Evolutionary conservation across 2,888 invertebrate genomes (phyloP).

Genomic region (Diaphora mendica): DNA sequence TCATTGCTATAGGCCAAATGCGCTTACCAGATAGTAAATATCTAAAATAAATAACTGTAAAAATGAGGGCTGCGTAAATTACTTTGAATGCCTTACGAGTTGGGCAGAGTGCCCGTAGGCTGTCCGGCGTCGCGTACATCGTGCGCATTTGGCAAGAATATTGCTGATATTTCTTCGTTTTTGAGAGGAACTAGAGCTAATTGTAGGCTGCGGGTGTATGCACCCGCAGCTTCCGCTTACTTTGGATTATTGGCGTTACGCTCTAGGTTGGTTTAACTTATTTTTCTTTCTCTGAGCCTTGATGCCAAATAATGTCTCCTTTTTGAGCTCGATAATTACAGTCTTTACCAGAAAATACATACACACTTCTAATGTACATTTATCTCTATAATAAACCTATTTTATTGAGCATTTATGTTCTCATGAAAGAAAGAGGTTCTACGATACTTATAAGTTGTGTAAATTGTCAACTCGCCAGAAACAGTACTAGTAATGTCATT

Average conservation of each 20-base stretch:
- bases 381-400: not conserved
- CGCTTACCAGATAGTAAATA: constrained; percentile 48
- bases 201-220: constrained; percentile 52
- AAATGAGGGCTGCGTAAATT: constrained; percentile 34
- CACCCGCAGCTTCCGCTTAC: too few relatives aligned
- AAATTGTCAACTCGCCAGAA: too few relatives aligned
- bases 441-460: too few relatives aligned
- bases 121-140: constrained; percentile 43
- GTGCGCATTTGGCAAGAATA: constrained; percentile 62
- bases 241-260: constrained; percentile 51
- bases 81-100: constrained; percentile 35
- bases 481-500: too few relatives aligned
- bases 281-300: not conserved
- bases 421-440: not conserved
- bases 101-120: constrained; percentile 61
- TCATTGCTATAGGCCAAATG: constrained; percentile 50
- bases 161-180: constrained; percentile 60
- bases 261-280: not conserved
- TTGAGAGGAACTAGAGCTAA: constrained; percentile 59
- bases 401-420: not conserved
- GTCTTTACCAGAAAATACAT: not conserved
- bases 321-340: not conserved
- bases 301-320: not conserved
- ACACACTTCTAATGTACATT: not conserved
- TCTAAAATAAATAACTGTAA: constrained; percentile 50